A percentile compares a stretch with the other conserved stretches of the same genome.
Evolutionary conservation across 2,888 invertebrate species (phyloP).

Genomic region (Leptinotarsa peninsularis): DNA sequence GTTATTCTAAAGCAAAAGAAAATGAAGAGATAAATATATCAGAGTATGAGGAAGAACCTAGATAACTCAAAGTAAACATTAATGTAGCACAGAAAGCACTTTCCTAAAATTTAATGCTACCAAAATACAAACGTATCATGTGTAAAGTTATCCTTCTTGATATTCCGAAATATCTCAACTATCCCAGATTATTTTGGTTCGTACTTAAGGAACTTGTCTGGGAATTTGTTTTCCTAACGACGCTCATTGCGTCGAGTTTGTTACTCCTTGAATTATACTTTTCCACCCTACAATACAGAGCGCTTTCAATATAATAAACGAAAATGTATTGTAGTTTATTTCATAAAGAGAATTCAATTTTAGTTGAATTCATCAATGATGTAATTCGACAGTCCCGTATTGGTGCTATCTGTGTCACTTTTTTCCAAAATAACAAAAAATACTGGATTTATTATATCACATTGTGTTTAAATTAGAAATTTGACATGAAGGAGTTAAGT

Average conservation of each 20-base stretch:
- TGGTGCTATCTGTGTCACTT: too few species aligned
- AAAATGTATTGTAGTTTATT: too few species aligned
- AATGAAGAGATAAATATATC: constrained; percentile 23
- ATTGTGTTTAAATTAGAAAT: too few species aligned
- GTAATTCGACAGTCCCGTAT: too few species aligned
- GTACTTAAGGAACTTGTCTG: constrained; percentile 13
- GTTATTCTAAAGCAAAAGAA: constrained; percentile 14
- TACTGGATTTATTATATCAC: too few species aligned
- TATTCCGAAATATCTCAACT: constrained; percentile 25
- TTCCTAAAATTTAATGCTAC: constrained; percentile 25
- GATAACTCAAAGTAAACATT: constrained; percentile 30
- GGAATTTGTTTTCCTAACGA: constrained; percentile 17
- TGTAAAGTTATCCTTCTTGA: constrained; percentile 21
- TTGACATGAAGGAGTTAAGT: too few species aligned
- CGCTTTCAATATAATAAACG: too few species aligned
- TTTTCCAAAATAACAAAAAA: too few species aligned
- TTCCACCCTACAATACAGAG: too few species aligned
- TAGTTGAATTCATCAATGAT: too few species aligned
- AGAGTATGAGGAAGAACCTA: constrained; percentile 29
- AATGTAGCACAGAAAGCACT: constrained; percentile 24
- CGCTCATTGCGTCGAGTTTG: neutral
- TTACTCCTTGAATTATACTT: neutral
- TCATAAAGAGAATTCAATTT: too few species aligned
- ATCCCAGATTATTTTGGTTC: constrained; percentile 25
- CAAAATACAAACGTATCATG: constrained; percentile 25